A percentile compares a stretch with the other conserved stretches of the same genome.
phyloP scores from a whole-genome alignment of 1,140 invertebrate species.

The Pseudobourletiella spinata region DNA sequence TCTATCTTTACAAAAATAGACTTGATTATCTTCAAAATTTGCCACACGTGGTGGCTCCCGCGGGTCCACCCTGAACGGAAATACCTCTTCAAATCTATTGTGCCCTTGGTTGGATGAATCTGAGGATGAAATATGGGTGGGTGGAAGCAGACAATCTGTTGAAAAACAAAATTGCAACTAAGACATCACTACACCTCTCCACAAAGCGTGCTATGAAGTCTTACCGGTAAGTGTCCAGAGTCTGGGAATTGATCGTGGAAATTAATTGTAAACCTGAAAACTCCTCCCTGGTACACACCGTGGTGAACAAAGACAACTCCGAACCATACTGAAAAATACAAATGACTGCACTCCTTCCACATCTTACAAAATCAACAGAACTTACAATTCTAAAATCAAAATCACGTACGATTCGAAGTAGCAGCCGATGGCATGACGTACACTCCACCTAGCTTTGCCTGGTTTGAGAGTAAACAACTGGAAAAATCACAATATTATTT shows the following conservation, averaged over 20 bases:
- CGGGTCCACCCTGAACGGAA: conserved; percentile 75
- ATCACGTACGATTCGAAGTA: too few species aligned
- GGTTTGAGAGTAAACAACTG: conserved; percentile 72
- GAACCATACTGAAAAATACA: conserved; percentile 70
- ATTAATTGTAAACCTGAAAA: conserved; percentile 77
- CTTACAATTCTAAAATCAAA: too few species aligned
- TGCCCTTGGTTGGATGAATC: conserved; percentile 56
- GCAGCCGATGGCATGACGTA: conserved; percentile 90
- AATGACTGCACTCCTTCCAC: too few species aligned
- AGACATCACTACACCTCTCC: too few species aligned
- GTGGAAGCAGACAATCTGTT: conserved; percentile 71
- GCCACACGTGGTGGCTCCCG: conserved; percentile 75
- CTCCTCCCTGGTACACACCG: conserved; percentile 74
- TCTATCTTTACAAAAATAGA: conserved; percentile 71
- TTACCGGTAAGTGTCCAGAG: conserved; percentile 56
- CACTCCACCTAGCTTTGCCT: conserved; percentile 73
- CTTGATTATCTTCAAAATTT: conserved; percentile 74
- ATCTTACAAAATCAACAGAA: too few species aligned
- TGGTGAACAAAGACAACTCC: conserved; percentile 82
- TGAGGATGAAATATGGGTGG: conserved; percentile 79
- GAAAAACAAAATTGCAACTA: too few species aligned
- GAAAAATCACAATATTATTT: conserved; percentile 33
- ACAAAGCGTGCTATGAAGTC: too few species aligned
- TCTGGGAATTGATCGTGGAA: conserved; percentile 82
- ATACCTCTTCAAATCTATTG: conserved; percentile 63